Base-by-base conservation (phyloP, 2,797 vertebrate genomes). In the Etheostoma nigrum region DNA sequence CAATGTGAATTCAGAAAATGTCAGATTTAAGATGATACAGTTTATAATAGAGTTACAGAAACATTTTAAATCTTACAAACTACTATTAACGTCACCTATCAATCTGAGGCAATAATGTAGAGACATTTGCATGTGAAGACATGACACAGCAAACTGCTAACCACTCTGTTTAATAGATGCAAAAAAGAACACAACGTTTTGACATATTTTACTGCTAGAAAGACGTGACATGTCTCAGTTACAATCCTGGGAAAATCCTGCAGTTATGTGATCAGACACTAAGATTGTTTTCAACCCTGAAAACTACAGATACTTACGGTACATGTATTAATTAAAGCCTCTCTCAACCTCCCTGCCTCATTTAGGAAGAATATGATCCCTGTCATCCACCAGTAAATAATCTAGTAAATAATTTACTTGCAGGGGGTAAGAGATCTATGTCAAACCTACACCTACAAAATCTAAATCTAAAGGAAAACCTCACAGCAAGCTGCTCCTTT, bases 161-260 rank as follows among this genome's bases (percentile, higher is more conserved):
- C 5, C 15, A 18, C 30, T 63, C 66, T 44, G 45, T 5, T 86
- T 79, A 79, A 82, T 58, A 44, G 59, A 51, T 47, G 59, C 51
- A 69, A 76, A 68, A 72, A 72, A 5, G 4, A 81, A 53, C 52
- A 48, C 9, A 13, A 16, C 1, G 19, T 51, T 67, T 67, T 61
- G 9, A 66, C 25, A 44, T 40, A 48, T 62, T 81, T 77, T 81
- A 78, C 10, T 64, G 19, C 14, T 30, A 9, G 3, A 60, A 33
- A 67, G n/a, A 68, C 1, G 3, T 23, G 15, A 10, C 15, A 25
- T 3, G 3, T 44, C 25, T 63, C 13, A 52, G 18, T 21, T 42
- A 71, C 36, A 62, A 11, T 70, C 15, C 14, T 2, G 16, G 53
- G 30, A 49, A 61, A 70, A n/a, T 27, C 25, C 0, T 16, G 10